Base-by-base conservation (phyloP, 1,140 invertebrate genomes). In the Neelides sp. region DNA sequence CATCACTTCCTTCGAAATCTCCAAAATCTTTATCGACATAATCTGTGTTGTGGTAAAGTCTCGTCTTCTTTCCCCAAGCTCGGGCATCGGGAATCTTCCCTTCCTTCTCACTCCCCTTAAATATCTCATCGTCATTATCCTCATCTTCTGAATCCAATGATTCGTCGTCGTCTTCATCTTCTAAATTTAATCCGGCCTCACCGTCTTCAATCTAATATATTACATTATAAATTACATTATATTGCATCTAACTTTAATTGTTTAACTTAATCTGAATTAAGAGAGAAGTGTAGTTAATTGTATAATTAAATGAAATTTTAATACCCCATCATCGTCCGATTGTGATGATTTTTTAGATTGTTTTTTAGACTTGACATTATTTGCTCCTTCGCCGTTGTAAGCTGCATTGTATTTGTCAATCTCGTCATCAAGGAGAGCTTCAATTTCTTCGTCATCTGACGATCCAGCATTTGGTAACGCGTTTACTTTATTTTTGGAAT, bases 1-100 rank as follows among this genome's bases (percentile, higher is more conserved):
- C 77, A 63, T 83, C 77, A 62, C 82, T 77, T 56, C 78, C 76
- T 54, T 76, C 73, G 68, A 78, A 81, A 20, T 73, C 78, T 32
- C 79, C 76, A 74, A 82, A 87, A 70, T 91, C 86, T 58, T 80
- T 74, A 71, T 91, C 86, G 13, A 89, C 78, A 68, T 85, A 90
- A 72, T 91, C 86, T 1, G 87, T 85, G 36, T 80, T 79, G 67
- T 89, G 90, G 67, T 79, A 94, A 34, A 73, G 72, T 57, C 69
- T 75, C 57, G 82, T 82, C 52, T 82, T 82, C 60, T 78, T 78
- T 10, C 89, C 88, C 89, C 90, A 93, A 17, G 85, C 84, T 70
- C 80, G 80, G 10, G 75, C 73, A 66, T 88, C 75, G 4, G 85
- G 85, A 35, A 90, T 67, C 27, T 73, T 70, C 58, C 75, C 70